Percentiles rank a stretch among this genome's conserved stretches.
Conservation (phyloP, 2,797 vertebrate species). For the Oophaga sylvatica region DNA sequence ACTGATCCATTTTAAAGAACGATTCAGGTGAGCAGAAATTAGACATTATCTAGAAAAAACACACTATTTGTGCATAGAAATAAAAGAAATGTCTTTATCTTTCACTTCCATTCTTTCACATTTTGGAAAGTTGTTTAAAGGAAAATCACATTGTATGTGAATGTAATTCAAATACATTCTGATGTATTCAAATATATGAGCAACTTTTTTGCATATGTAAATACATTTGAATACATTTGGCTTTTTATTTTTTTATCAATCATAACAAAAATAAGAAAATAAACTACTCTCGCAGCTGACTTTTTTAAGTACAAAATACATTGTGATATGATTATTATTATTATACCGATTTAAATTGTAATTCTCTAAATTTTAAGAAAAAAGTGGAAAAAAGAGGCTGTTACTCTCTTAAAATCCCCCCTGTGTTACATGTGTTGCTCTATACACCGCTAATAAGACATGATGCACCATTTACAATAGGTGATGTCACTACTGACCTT, state of each 20-base stretch:
- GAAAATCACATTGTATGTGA: constrained; percentile 37
- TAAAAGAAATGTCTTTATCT: constrained; percentile 36
- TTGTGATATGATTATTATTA: not conserved
- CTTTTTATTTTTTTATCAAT: constrained; percentile 34
- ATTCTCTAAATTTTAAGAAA: not conserved
- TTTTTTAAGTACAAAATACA: not conserved
- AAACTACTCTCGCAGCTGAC: not conserved
- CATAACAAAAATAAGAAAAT: constrained; percentile 37
- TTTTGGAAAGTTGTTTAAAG: constrained; percentile 34
- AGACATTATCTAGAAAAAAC: not conserved
- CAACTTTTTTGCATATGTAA: constrained; percentile 49
- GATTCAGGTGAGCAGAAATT: constrained; percentile 6
- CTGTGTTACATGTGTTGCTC: too few relatives aligned
- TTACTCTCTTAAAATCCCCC: too few relatives aligned
- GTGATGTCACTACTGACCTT: too few relatives aligned
- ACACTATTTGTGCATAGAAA: not conserved
- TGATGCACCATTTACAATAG: too few relatives aligned
- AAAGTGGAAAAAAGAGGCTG: not conserved
- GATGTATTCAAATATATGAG: constrained; percentile 50
- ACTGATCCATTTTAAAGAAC: not conserved
- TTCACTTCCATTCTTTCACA: constrained; percentile 10
- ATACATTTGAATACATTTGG: constrained; percentile 44
- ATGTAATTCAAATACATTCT: constrained; percentile 53
- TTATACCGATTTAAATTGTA: not conserved
- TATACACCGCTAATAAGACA: too few relatives aligned